phyloP scores from a whole-genome alignment of 2,797 vertebrate genomes.

The Psittacula derbiana region DNA sequence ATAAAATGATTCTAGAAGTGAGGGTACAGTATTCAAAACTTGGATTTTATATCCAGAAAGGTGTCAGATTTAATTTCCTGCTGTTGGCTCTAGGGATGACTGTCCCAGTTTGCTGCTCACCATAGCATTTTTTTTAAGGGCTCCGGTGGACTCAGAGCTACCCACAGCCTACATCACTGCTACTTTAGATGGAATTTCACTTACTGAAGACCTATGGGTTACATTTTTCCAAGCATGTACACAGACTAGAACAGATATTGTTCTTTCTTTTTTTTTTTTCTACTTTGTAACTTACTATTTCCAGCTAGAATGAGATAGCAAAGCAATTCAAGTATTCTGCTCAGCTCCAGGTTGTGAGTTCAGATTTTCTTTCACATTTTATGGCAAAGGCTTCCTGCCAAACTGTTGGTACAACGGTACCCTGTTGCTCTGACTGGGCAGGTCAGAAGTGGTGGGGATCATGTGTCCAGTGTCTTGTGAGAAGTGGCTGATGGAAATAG shows the following conservation, averaged over 20 bases:
- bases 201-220: background rate
- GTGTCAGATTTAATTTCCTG: slow-evolving; percentile 35
- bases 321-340: background rate
- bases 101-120: background rate
- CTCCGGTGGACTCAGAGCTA: background rate
- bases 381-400: background rate
- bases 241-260: background rate
- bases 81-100: background rate
- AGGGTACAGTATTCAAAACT: background rate
- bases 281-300: background rate
- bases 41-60: slow-evolving; percentile 1
- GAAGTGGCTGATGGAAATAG: background rate
- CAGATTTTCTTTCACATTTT: background rate
- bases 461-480: background rate
- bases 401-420: background rate
- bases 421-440: background rate
- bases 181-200: background rate
- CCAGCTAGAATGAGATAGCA: background rate
- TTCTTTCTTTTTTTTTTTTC: background rate
- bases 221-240: background rate
- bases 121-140: background rate
- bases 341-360: background rate
- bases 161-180: background rate
- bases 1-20: background rate
- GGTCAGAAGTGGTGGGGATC: background rate